phyloP scores from a whole-genome alignment of 2,888 invertebrate species.

The Lagria hirta region DNA sequence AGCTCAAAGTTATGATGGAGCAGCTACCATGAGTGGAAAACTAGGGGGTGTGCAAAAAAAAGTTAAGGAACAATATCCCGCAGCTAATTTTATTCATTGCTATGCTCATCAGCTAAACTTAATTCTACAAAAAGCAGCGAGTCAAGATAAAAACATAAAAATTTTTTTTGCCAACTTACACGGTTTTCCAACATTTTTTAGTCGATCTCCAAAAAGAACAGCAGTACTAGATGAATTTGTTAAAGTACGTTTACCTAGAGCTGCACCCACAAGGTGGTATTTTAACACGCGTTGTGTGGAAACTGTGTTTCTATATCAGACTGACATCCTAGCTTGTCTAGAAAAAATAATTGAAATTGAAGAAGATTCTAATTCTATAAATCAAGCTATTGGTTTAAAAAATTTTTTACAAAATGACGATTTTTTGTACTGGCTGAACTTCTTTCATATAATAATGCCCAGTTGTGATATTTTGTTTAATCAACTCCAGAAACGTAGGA shows the following conservation, averaged over 20 bases:
- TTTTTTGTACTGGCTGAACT: constrained; percentile 38
- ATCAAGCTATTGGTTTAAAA: constrained; percentile 3
- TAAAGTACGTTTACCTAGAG: constrained; percentile 8
- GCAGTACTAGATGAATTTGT: constrained; percentile 17
- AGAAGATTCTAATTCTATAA: constrained; percentile 17
- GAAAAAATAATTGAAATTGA: constrained; percentile 29
- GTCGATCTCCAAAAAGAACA: constrained; percentile 2
- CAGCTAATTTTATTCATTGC: constrained; percentile 28
- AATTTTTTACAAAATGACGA: constrained; percentile 20
- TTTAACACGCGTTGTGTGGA: constrained; percentile 27
- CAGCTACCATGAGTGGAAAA: constrained; percentile 33
- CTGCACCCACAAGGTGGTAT: constrained; percentile 27
- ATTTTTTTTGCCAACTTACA: constrained; percentile 8
- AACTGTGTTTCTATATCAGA: constrained; percentile 29
- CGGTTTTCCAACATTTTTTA: constrained; percentile 8
- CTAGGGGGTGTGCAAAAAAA: constrained; percentile 31
- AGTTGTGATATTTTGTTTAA: constrained; percentile 34
- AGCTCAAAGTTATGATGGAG: constrained; percentile 36
- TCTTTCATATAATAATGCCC: constrained; percentile 38
- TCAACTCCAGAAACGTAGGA: constrained; percentile 29
- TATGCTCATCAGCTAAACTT: constrained; percentile 33
- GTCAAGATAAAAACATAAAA: constrained; percentile 1
- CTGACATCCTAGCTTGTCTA: constrained; percentile 33
- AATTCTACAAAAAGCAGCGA: constrained; percentile 5
- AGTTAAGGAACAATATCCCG: constrained; percentile 21